A percentile compares a stretch with the other conserved stretches of the same genome.
phyloP scores from a whole-genome alignment of 2,113 vertebrate species.

The Microtus richardsoni region DNA sequence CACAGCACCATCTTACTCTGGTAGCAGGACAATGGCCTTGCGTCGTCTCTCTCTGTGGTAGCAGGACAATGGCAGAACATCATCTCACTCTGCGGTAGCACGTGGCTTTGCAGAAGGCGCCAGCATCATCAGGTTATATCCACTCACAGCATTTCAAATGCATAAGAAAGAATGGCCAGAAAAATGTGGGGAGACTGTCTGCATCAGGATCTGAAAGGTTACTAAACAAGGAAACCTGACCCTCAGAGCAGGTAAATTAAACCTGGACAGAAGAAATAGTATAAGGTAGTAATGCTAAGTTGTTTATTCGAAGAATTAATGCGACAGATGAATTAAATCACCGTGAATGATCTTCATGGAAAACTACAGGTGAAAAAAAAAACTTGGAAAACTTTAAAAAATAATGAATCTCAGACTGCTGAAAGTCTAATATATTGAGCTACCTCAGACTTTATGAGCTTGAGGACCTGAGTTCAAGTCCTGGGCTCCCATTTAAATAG shows the following conservation, averaged over 20 bases:
- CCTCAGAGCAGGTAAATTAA: background rate
- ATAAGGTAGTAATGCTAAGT: slow-evolving; percentile 11
- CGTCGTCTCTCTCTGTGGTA: background rate
- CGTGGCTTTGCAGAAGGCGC: background rate
- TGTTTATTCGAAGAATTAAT: slow-evolving; percentile 52
- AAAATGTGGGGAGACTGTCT: background rate
- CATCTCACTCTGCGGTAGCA: background rate
- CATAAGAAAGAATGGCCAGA: background rate
- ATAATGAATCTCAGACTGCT: background rate
- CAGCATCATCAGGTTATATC: background rate
- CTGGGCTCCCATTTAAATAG: background rate
- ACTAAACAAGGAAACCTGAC: background rate
- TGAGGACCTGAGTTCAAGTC: background rate
- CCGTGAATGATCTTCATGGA: background rate
- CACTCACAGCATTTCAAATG: background rate
- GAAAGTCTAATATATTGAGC: background rate
- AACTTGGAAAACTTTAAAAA: background rate
- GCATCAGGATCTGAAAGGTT: background rate
- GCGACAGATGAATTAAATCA: background rate
- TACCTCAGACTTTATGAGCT: background rate
- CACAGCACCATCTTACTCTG: background rate
- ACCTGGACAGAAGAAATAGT: slow-evolving; percentile 33
- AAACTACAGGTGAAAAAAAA: background rate
- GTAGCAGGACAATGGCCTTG: background rate
- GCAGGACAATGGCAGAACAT: background rate